Percentiles rank a stretch among this genome's conserved stretches.
Conservation (phyloP, 1,140 invertebrate genomes). For the Dolichoris vasculosae region DNA sequence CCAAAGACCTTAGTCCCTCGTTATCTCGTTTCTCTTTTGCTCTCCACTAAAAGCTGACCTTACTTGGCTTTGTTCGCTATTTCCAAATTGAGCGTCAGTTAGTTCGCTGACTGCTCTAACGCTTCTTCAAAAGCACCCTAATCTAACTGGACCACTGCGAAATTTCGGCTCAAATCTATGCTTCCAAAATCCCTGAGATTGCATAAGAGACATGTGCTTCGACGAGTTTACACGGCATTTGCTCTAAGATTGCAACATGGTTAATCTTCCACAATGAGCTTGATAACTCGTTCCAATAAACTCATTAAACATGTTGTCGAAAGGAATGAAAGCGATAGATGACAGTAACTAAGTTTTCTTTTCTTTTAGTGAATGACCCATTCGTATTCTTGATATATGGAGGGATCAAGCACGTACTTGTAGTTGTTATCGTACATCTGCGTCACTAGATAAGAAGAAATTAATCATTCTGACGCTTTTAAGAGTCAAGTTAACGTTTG, state of each 20-base stretch:
- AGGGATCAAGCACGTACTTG: conserved; percentile 7
- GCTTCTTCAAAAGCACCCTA: conserved; percentile 10
- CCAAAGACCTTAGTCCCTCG: too few species aligned
- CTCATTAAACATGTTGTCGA: conserved; percentile 15
- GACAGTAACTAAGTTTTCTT: neutral
- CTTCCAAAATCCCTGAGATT: conserved; percentile 25
- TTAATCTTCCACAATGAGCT: conserved; percentile 29
- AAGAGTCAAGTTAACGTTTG: neutral
- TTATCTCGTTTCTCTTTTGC: too few species aligned
- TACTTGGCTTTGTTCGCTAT: neutral
- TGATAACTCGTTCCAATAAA: conserved; percentile 40
- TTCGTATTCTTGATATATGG: neutral
- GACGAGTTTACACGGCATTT: neutral
- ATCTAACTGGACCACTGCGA: neutral
- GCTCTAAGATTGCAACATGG: neutral
- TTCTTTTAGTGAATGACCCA: neutral
- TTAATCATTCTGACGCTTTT: neutral
- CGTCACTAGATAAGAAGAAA: conserved; percentile 24
- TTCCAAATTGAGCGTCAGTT: neutral
- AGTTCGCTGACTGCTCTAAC: neutral
- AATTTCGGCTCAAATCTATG: conserved; percentile 11
- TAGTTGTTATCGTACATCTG: neutral
- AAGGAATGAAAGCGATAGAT: neutral
- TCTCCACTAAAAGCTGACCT: too few species aligned
- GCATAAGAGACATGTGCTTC: neutral